These are phyloP conservation scores for Orestias chungarensis DNA, from an alignment of 2,797 vertebrate species.

Conservation along the genomic window DNA sequence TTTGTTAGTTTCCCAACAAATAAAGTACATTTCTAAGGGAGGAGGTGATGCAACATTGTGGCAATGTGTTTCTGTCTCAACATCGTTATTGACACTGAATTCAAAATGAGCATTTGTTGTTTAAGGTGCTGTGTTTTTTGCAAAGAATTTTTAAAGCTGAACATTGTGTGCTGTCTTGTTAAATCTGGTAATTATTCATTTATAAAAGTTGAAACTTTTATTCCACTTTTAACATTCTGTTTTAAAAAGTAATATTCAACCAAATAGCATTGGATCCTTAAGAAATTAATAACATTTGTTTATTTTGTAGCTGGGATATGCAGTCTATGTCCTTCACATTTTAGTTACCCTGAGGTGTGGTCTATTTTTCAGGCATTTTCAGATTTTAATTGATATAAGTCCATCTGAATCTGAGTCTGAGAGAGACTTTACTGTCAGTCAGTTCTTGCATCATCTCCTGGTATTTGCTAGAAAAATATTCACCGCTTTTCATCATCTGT, in stretches of 20 bases:
- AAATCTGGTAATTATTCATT: neutral
- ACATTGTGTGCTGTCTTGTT: neutral
- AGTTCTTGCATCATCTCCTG: conserved; percentile 20
- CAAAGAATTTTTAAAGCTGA: neutral
- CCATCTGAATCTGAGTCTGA: conserved; percentile 4
- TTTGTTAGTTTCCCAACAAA: neutral
- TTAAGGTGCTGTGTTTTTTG: neutral
- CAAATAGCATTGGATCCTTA: neutral
- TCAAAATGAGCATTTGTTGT: neutral
- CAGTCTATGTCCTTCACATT: neutral
- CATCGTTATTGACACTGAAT: neutral
- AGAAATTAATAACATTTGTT: neutral
- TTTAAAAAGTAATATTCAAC: neutral
- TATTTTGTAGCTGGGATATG: no score
- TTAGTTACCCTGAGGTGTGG: neutral
- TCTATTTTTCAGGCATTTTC: neutral
- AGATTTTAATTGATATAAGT: conserved; percentile 8
- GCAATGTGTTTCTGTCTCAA: conserved; percentile 2
- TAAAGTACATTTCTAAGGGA: neutral
- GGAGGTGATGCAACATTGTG: conserved; percentile 13
- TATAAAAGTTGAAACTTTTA: neutral
- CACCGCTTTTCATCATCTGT: conserved; percentile 33
- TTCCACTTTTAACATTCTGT: neutral
- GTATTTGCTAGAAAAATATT: conserved; percentile 15
- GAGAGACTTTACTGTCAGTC: conserved; percentile 13